Conservation (phyloP, 2,888 invertebrate species). For the Salticus scenicus region DNA sequence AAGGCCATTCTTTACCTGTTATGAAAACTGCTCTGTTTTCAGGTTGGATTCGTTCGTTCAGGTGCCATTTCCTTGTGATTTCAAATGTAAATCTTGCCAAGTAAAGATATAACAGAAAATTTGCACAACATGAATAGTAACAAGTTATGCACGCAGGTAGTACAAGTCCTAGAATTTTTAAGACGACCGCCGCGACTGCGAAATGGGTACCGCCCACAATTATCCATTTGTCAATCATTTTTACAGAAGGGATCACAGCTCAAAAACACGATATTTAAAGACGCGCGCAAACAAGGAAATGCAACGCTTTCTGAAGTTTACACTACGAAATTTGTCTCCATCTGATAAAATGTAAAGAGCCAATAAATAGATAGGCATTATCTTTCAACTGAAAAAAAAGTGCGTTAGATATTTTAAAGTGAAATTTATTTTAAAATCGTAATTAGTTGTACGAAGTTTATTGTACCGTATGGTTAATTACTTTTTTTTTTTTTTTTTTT, state of each 20-base stretch:
- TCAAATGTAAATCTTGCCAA: background rate
- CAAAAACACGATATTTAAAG: background rate
- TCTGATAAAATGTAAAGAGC: too few species aligned
- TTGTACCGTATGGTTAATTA: too few species aligned
- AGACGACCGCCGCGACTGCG: background rate
- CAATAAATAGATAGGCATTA: too few species aligned
- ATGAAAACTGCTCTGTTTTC: slow-evolving; percentile 16
- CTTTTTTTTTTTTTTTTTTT: too few species aligned
- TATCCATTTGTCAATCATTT: slow-evolving; percentile 9
- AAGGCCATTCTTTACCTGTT: slow-evolving; percentile 24
- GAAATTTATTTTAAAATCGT: too few species aligned
- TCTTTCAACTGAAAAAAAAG: too few species aligned
- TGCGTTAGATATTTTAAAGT: too few species aligned
- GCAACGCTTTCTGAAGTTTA: background rate
- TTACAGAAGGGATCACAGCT: background rate
- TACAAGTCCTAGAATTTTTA: background rate
- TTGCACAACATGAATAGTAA: background rate
- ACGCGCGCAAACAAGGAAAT: too few species aligned
- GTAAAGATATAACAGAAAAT: background rate
- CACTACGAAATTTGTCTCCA: too few species aligned
- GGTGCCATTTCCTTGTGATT: background rate
- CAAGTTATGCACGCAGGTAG: background rate
- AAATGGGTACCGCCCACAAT: background rate
- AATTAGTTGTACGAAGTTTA: too few species aligned
- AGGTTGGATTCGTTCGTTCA: background rate